phyloP scores from a whole-genome alignment of 2,797 vertebrate species.

The Pseudotriccus pelzelni region DNA sequence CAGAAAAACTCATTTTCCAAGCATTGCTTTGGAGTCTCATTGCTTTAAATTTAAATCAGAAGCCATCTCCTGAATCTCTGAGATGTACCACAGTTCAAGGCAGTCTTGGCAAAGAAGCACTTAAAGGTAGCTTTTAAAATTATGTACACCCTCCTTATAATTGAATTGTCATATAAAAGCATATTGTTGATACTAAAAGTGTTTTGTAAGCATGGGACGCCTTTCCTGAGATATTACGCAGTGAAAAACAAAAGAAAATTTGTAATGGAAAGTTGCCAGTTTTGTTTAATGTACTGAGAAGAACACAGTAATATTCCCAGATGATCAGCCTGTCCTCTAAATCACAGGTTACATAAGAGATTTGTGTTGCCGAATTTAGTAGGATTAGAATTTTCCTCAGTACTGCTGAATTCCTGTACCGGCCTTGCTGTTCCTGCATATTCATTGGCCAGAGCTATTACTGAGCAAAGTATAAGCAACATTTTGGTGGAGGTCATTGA shows the following conservation, averaged over 20 bases:
- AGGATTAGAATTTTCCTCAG: conserved; percentile 7
- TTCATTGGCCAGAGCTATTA: not conserved
- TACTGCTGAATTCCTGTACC: not conserved
- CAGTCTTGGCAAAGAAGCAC: not conserved
- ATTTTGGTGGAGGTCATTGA: not conserved
- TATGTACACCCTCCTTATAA: not conserved
- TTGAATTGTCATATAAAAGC: not conserved
- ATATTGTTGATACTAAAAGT: not conserved
- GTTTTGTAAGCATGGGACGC: not conserved
- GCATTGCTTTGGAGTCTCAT: not conserved
- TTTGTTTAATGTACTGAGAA: conserved; percentile 16
- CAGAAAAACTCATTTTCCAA: not conserved
- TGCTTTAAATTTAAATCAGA: not conserved
- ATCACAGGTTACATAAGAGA: conserved; percentile 19
- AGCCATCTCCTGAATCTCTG: not conserved
- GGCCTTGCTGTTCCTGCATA: not conserved
- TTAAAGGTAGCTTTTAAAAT: not conserved
- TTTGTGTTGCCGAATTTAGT: conserved; percentile 1
- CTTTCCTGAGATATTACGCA: not conserved
- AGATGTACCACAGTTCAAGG: not conserved
- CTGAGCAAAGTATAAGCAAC: not conserved
- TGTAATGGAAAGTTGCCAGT: not conserved
- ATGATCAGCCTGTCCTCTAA: conserved; percentile 14
- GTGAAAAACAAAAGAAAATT: conserved; percentile 8
- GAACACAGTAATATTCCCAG: not conserved